Evolutionary conservation across 1,140 invertebrate species (phyloP).

Genomic region (Tetramorium parvispinum): DNA sequence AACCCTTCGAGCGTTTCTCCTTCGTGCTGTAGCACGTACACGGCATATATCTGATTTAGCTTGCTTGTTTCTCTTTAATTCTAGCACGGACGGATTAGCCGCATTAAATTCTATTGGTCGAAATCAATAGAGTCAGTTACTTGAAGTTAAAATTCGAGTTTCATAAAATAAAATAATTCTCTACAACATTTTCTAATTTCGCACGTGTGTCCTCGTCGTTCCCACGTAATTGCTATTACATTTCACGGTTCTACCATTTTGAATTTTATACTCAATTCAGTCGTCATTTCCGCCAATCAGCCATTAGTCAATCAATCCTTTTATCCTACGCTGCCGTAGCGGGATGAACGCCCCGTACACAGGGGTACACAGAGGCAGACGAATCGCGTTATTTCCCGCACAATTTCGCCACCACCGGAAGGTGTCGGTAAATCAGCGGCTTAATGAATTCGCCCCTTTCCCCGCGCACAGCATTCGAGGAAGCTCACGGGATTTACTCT

Average conservation of each 20-base stretch:
- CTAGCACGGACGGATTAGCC: neutral
- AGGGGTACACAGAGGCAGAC: constrained; percentile 15
- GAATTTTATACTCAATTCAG: constrained; percentile 39
- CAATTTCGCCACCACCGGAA: constrained; percentile 84
- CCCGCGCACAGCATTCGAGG: constrained; percentile 41
- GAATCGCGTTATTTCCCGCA: constrained; percentile 59
- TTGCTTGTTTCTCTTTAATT: neutral
- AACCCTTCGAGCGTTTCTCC: constrained; percentile 26
- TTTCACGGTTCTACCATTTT: constrained; percentile 16
- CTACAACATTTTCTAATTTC: constrained; percentile 23
- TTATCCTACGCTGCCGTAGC: constrained; percentile 23
- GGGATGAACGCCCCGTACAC: neutral
- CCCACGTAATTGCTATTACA: constrained; percentile 35
- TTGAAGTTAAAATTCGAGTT: neutral
- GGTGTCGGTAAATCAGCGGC: constrained; percentile 83
- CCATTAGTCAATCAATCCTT: constrained; percentile 56
- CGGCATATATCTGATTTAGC: neutral
- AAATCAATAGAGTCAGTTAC: too few relatives aligned
- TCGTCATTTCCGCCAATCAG: constrained; percentile 53
- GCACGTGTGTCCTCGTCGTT: neutral
- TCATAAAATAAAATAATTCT: neutral
- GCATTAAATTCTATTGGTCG: neutral
- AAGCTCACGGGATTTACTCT: constrained; percentile 74
- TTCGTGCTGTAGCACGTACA: neutral
- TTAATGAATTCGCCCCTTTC: constrained; percentile 82